phyloP scores from a whole-genome alignment of 2,797 vertebrate genomes.

The Helicolenus hilgendorfi region DNA sequence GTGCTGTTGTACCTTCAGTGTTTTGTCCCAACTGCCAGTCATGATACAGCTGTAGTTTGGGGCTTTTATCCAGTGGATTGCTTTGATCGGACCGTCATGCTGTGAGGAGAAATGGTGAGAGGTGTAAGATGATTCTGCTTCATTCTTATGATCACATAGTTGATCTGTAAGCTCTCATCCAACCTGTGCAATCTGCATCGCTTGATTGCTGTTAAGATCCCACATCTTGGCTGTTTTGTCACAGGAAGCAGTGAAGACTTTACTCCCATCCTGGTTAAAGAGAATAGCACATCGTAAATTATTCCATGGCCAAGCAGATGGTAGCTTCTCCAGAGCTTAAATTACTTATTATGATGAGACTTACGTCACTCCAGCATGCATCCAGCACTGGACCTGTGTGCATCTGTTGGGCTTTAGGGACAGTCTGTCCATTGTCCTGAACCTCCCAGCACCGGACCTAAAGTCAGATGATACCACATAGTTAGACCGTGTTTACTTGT shows the following conservation, averaged over 20 bases:
- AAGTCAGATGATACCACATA: not conserved
- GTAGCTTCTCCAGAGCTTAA: not conserved
- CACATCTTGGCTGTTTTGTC: conserved; percentile 99
- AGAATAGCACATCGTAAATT: conserved; percentile 19
- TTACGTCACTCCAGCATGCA: conserved; percentile 98
- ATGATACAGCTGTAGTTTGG: conserved; percentile 98
- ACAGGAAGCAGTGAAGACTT: conserved; percentile 99
- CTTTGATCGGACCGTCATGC: conserved; percentile 98
- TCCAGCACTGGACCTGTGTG: conserved; percentile 97
- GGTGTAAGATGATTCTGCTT: not conserved
- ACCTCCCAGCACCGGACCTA: conserved; percentile 99
- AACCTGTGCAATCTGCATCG: conserved; percentile 98
- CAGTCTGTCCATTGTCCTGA: conserved; percentile 98
- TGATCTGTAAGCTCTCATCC: not conserved
- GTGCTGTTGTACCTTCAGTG: conserved; percentile 92
- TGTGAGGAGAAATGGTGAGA: conserved; percentile 64
- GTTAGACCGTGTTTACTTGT: not conserved
- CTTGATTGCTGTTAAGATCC: conserved; percentile 99
- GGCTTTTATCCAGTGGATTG: conserved; percentile 99
- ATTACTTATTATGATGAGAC: conserved; percentile 52
- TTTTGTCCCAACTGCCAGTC: conserved; percentile 99
- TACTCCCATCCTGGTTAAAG: conserved; percentile 95
- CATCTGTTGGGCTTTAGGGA: conserved; percentile 99
- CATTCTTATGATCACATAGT: not conserved
- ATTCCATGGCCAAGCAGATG: not conserved